Evolutionary conservation across 2,888 invertebrate species (phyloP), one percentile per base, ranked within the genome.

Genomic region (Ennomos quercinarius): DNA sequence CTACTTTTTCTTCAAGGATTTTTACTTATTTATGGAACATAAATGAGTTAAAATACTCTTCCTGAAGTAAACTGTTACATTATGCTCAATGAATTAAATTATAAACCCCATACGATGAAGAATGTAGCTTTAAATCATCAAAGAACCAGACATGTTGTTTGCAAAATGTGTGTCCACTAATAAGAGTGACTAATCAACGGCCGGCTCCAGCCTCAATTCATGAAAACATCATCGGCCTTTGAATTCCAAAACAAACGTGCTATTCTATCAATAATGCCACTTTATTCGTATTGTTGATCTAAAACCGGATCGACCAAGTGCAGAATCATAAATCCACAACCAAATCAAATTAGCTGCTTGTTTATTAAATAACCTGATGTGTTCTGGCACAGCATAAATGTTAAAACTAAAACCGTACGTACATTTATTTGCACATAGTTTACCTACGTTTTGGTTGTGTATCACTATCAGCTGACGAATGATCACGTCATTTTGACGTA

Each of bases 401-500:
- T n/a, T n/a, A n/a, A n/a, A 27, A 27, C 27, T 4, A 27, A 27
- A 27, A 6, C 6, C 27, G 27, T 27, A 27, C 27, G 5, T 27
- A 27, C 27, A 27, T 27, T 27, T 27, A 27, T 27, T 41, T 12
- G 37, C 34, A 37, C 41, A 36, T 27, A 17, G 38, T 43, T 51
- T 9, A 43, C 38, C 1, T n/a, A n/a, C n/a, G n/a, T n/a, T n/a
- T n/a, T n/a, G n/a, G n/a, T 17, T 9, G 10, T 65, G 64, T 70
- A 73, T 73, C 71, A 75, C 77, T 81, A 86, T 86, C 88, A 87
- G 84, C 88, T 87, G 88, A 84, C 77, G 76, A 65, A 58, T 56
- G 64, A 58, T 51, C 71, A 71, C 89, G 89, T 90, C 89, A 87
- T 71, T 65, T 76, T 81, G 83, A 85, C 83, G 83, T 83, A 71